Percentiles rank a stretch among this genome's conserved stretches.
phyloP scores from a whole-genome alignment of 2,888 invertebrate species.

The Bombyx huttoni region DNA sequence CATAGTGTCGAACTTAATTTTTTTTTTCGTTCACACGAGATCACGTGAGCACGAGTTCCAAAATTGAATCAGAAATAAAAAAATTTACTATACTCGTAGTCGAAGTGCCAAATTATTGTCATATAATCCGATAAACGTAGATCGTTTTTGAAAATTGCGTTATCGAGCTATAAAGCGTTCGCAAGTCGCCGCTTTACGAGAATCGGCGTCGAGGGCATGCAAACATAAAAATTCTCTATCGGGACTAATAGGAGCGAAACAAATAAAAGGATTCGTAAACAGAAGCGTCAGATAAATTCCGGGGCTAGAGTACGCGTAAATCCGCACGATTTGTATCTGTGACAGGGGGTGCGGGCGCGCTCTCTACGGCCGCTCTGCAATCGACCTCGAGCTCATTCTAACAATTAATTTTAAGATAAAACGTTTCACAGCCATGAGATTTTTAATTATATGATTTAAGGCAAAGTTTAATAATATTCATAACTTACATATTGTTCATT shows the following conservation, averaged over 20 bases:
- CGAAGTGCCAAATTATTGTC: constrained; percentile 53
- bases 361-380: constrained; percentile 12
- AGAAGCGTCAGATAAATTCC: constrained; percentile 69
- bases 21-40: too few species aligned
- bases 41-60: too few species aligned
- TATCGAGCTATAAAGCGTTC: constrained; percentile 65
- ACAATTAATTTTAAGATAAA: constrained; percentile 35
- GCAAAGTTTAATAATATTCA: too few species aligned
- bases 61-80: constrained; percentile 28
- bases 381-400: constrained; percentile 22
- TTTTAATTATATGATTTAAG: too few species aligned
- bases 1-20: too few species aligned
- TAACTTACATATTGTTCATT: too few species aligned
- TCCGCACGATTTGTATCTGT: constrained; percentile 73
- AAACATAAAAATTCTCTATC: constrained; percentile 73
- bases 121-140: constrained; percentile 62
- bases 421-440: not conserved
- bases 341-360: constrained; percentile 53
- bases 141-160: constrained; percentile 60
- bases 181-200: constrained; percentile 68
- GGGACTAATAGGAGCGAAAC: constrained; percentile 70
- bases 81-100: too few species aligned
- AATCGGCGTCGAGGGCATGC: constrained; percentile 57
- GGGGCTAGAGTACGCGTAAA: constrained; percentile 70
- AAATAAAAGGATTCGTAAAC: constrained; percentile 73